Evolutionary conservation across 2,797 vertebrate species (phyloP), one percentile per base, ranked within the genome.

Genomic region (Peromyscus eremicus): DNA sequence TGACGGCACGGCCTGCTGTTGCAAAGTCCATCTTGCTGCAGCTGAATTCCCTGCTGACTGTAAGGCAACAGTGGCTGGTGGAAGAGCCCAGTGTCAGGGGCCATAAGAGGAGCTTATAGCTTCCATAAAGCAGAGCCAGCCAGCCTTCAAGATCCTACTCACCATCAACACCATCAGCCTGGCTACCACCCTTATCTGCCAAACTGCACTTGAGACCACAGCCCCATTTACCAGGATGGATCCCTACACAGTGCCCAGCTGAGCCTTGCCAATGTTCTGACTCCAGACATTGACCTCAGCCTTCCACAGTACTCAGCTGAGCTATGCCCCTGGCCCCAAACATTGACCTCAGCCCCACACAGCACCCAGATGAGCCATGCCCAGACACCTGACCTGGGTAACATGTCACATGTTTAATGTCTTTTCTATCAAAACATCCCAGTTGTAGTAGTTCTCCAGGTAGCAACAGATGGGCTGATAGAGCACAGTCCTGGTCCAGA

Each of bases 361-460:
- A 7, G 68, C 0, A 6, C 16, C 16, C 46, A 1, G 27, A 25
- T 21, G 21, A 43, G 34, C 4, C 4, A 1, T 1, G 3, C 5
- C 27, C 1, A 2, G 91, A 16, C 19, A 32, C 79, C 64, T 1
- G 6, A 49, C 40, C 43, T 37, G 64, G 66, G 32, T 23, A 85
- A 14, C 4, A 1, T 6, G 14, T 0, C 14, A 21, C 10, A 3
- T 6, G 2, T 9, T 5, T 5, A 2, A 25, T 0, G 8, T 6
- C 70, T 23, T 12, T 2, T 57, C 70, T 70, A 60, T 13, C 3
- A 46, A 75, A 64, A 27, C 55, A 1, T 9, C 0, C 3, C 7
- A 7, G 6, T 7, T 43, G n/a, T 13, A 82, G 14, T 1, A 2
- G 16, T 14, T 12, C 5, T 14, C 52, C 23, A 55, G 5, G 29